Percentiles rank a stretch among this genome's conserved stretches.
Conservation (phyloP, 2,113 vertebrate genomes). For the Microtus pennsylvanicus region DNA sequence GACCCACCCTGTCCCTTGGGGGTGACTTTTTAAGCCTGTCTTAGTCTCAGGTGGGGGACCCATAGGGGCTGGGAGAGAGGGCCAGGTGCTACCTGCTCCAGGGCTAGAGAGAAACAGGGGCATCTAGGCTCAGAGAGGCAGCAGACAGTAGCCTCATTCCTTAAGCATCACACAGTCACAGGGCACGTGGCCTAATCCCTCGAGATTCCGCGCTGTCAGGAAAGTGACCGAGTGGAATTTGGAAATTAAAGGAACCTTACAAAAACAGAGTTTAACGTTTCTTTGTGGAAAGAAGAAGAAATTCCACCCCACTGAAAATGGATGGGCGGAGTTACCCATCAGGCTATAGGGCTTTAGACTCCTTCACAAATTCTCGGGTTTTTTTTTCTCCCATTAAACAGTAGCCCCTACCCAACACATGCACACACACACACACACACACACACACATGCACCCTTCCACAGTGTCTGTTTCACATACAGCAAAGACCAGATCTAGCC, state of each 20-base stretch:
- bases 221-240: neutral
- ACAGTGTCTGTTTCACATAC: neutral
- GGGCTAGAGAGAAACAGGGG: neutral
- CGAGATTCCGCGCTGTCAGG: neutral
- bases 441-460: neutral
- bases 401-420: neutral
- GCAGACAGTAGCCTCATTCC: neutral
- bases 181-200: neutral
- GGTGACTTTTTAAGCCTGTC: constrained; percentile 1
- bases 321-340: accelerated
- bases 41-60: neutral
- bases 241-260: neutral
- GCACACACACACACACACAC: neutral
- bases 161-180: accelerated
- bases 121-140: neutral
- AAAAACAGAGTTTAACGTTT: neutral
- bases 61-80: neutral
- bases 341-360: accelerated
- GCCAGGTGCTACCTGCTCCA: neutral
- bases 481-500: neutral
- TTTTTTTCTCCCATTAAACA: neutral
- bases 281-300: neutral
- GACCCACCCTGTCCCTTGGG: constrained; percentile 10
- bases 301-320: neutral
- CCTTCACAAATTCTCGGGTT: neutral